These are phyloP conservation scores for Busseola fusca DNA, from an alignment of 2,888 invertebrate species.

Conservation along the genomic window DNA sequence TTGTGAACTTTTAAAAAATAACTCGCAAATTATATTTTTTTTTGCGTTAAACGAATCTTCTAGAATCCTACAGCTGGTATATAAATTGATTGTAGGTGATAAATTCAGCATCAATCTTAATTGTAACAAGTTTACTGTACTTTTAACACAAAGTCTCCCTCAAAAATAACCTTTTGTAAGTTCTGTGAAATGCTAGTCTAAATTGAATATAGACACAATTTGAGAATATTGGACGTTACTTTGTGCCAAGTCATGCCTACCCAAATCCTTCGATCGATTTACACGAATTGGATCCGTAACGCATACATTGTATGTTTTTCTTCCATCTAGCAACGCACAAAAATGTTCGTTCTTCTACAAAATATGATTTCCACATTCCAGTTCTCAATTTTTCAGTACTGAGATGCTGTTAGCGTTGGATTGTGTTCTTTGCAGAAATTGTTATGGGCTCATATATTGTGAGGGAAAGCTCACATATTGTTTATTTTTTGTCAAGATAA, in stretches of 20 bases:
- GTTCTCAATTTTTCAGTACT: conserved; percentile 42
- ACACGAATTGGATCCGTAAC: conserved; percentile 27
- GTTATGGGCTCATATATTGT: conserved; percentile 45
- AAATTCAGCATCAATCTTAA: not conserved
- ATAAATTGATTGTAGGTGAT: not conserved
- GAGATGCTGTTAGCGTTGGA: conserved; percentile 29
- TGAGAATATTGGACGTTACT: not conserved
- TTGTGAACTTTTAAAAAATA: not conserved
- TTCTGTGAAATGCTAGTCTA: not conserved
- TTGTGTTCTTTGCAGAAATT: conserved; percentile 38
- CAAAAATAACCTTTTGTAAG: not conserved
- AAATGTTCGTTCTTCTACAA: conserved; percentile 36
- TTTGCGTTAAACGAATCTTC: not conserved
- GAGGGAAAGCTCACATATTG: conserved; percentile 25
- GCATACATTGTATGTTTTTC: conserved; percentile 39
- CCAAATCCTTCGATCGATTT: conserved; percentile 30
- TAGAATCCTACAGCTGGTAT: not conserved
- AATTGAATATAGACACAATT: not conserved
- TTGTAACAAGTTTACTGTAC: not conserved
- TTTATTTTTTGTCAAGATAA: conserved; percentile 47
- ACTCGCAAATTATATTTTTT: not conserved
- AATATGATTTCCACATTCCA: conserved; percentile 22
- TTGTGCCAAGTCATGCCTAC: not conserved
- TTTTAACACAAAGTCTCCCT: not conserved
- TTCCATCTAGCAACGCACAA: conserved; percentile 30